Evolutionary conservation across 2,888 invertebrate species (phyloP), one percentile per base, ranked within the genome.

Genomic region (Hedychridium roseum): DNA sequence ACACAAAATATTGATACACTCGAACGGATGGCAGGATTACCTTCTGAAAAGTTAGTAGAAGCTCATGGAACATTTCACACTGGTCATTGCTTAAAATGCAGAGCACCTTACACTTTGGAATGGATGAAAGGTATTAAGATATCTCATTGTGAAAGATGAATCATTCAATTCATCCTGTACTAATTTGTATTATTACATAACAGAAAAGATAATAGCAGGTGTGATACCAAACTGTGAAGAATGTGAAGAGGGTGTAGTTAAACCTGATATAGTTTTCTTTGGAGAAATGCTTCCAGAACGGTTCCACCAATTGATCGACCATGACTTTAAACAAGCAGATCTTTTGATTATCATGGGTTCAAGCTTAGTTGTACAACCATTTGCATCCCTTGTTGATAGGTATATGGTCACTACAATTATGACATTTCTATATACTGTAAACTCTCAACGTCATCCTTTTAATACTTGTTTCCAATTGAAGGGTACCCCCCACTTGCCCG

Each of bases 191-290:
- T 12, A 42, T 39, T 16, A 14, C 30, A 38, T 40, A 7, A 23
- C 80, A 90, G 90, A 89, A 44, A 83, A 86, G 72, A 90, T 92
- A 50, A 85, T 91, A 58, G 80, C 85, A 1, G 90, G 89, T 67
- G 80, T 83, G 53, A 84, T 94, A 48, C 94, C 95, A 9, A 86
- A 84, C 31, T 97, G 96, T 73, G 84, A 85, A 1, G 80, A 83
- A 26, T 94, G 94, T 69, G 80, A 83, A 32, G 83, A 86, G 0
- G 89, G 89, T 0, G 82, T 94, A 3, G 91, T 97, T 0, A 97
- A 97, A 77, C 97, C 97, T 5, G 96, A 97, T 71, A 94, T 98
- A 64, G 90, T 97, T 9, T 96, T 98, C 81, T 98, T 97, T 79
- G 97, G 97, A 0, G 97, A 97, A 82, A 85, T 86, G 73, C 82